Evolutionary conservation across 2,888 invertebrate species (phyloP).

Genomic region (Bombyx huttoni): DNA sequence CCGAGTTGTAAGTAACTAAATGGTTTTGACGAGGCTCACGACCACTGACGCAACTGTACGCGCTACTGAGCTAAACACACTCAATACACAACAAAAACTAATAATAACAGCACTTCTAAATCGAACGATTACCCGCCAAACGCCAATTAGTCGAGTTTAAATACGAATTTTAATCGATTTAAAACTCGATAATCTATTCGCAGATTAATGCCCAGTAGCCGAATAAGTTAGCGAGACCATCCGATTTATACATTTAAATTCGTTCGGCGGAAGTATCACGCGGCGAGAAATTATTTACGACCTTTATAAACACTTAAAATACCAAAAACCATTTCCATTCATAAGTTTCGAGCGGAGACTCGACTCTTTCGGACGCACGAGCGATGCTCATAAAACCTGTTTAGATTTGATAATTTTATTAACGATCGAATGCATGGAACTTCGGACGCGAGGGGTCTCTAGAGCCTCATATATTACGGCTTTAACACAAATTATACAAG

Average conservation of each 20-base stretch:
- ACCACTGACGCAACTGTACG: conserved; percentile 37
- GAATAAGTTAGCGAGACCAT: conserved; percentile 38
- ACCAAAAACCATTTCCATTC: conserved; percentile 70
- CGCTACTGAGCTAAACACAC: conserved; percentile 25
- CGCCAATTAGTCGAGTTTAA: background rate
- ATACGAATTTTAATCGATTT: conserved; percentile 10
- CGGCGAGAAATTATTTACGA: conserved; percentile 67
- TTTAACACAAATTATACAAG: conserved; percentile 72
- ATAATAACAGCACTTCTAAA: background rate
- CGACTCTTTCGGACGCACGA: conserved; percentile 52
- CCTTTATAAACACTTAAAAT: conserved; percentile 67
- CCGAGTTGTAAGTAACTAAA: conserved; percentile 27
- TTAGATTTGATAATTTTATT: conserved; percentile 73
- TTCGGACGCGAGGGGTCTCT: conserved; percentile 52
- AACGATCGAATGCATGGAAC: conserved; percentile 64
- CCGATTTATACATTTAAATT: conserved; percentile 54
- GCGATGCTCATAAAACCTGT: conserved; percentile 64
- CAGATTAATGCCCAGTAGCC: conserved; percentile 62
- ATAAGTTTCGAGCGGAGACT: conserved; percentile 49
- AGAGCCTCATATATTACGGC: conserved; percentile 68
- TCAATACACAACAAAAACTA: conserved; percentile 23
- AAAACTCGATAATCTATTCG: conserved; percentile 8
- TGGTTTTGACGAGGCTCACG: conserved; percentile 42
- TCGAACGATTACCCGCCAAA: background rate
- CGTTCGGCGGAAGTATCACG: conserved; percentile 67